These are phyloP conservation scores for Cotesia typhae DNA, from an alignment of 1,140 invertebrate genomes.

Conservation along the genomic window DNA sequence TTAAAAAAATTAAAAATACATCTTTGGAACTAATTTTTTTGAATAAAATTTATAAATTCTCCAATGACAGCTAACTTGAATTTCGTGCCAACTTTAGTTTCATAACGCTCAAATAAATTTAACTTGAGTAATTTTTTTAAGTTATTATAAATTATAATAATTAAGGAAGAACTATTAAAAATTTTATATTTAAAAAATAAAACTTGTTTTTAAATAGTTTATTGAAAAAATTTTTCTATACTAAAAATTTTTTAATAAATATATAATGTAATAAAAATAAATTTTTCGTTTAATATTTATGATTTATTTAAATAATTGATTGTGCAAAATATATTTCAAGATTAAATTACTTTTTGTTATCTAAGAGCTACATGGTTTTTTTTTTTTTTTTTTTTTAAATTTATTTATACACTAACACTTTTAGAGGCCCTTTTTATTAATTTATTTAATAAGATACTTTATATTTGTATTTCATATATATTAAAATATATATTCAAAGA, in stretches of 20 bases:
- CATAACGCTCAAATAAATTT: too few relatives aligned
- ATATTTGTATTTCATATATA: background rate
- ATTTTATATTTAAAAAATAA: too few relatives aligned
- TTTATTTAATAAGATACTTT: background rate
- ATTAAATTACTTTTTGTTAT: conserved; percentile 21
- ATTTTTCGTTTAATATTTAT: background rate
- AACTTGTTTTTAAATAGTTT: too few relatives aligned
- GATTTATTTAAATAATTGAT: conserved; percentile 14
- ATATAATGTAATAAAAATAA: background rate
- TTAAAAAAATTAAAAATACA: too few relatives aligned
- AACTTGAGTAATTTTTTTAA: too few relatives aligned
- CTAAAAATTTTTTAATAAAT: background rate
- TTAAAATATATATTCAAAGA: background rate
- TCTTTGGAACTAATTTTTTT: too few relatives aligned
- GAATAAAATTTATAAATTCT: too few relatives aligned
- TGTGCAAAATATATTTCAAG: conserved; percentile 23
- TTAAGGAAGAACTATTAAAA: too few relatives aligned
- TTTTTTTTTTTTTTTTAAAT: background rate
- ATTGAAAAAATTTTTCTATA: background rate
- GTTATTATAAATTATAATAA: too few relatives aligned
- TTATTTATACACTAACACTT: background rate
- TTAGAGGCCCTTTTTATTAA: background rate
- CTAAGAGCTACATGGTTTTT: background rate
- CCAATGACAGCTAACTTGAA: too few relatives aligned
- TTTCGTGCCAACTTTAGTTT: too few relatives aligned